phyloP scores from a whole-genome alignment of 2,797 vertebrate species.

The Psittacula derbiana region DNA sequence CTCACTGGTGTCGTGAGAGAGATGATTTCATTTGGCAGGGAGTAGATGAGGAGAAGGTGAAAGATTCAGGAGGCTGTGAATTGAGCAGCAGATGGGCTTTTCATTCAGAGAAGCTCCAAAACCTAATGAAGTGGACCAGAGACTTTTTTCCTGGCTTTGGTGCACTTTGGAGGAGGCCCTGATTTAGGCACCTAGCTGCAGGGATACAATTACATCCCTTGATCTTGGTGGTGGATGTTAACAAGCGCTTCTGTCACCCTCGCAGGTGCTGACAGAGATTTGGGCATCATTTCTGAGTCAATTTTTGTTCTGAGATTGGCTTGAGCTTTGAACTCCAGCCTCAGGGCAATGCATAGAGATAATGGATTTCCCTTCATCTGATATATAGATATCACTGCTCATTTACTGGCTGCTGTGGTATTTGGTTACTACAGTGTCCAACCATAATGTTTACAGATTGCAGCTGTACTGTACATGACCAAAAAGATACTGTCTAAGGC shows the following conservation, averaged over 20 bases:
- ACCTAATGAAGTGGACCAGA: not conserved
- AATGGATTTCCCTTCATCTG: slow-evolving; percentile 50
- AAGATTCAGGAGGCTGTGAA: not conserved
- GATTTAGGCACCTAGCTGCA: not conserved
- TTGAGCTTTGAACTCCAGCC: slow-evolving; percentile 53
- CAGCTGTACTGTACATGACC: not conserved
- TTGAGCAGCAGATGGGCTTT: slow-evolving; percentile 13
- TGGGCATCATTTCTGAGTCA: not conserved
- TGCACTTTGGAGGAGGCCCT: not conserved
- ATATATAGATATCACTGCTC: not conserved
- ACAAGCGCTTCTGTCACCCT: slow-evolving; percentile 3
- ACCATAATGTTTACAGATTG: slow-evolving; percentile 17
- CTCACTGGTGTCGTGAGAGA: not conserved
- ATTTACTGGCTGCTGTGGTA: not conserved
- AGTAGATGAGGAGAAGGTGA: not conserved
- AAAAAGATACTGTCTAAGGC: not conserved
- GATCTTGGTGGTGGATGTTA: not conserved
- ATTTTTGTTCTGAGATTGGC: not conserved
- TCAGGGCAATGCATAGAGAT: slow-evolving; percentile 18
- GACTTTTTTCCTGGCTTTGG: not conserved
- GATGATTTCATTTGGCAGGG: not conserved
- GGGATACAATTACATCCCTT: slow-evolving; percentile 4
- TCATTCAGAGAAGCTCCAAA: slow-evolving; percentile 17
- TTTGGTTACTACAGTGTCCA: slow-evolving; percentile 26
- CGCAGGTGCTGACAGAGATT: not conserved